Base-by-base conservation (phyloP, 2,888 invertebrate species). In the Scaptodrosophila latifasciaeformis region DNA sequence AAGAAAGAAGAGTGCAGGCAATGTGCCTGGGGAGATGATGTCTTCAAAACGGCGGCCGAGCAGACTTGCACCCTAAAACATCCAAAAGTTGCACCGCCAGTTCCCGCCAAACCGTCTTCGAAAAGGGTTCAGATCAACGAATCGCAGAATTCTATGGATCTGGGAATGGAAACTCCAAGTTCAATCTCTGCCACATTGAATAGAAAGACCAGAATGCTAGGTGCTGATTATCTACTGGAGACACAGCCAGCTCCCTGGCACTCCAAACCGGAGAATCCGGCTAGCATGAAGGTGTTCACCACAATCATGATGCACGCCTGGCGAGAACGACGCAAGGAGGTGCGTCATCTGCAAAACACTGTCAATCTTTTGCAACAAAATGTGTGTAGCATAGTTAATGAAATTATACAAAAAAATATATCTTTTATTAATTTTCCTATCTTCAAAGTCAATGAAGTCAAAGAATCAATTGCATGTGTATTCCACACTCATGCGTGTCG, bases 281-380 rank as follows among this genome's bases (percentile, higher is more conserved):
- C 81, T 17, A 78, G 80, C 9, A 65, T 82, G 69, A 81, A 55
- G 39, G 61, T 83, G 10, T 82, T 85, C 17, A 65, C 82, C 0
- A 70, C 77, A 3, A 63, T 85, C 3, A 79, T 85, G 76, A 40
- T 85, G 18, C 70, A 81, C 46, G 77, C 83, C 2, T 86, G 86
- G 86, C 82, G 86, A 0, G 69, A 68, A 7, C 52, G 83, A 4
- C 70, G 82, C 1, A 68, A 69, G 1, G 84, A 85, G 27, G 81
- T 84, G 2, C 67, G 58, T 2, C 46, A 63, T 12, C 48, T 86
- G 21, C 62, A 61, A 13, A 47, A 65, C 1, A 61, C 66, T 1
- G 49, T 84, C 0, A 65, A 74, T 1, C 49, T 59, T 1, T 54
- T 84, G 0, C 69, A 78, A 45, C 54, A 45, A 13, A 57, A 53